phyloP scores from a whole-genome alignment of 2,888 invertebrate genomes.

The Tetropium fuscum region DNA sequence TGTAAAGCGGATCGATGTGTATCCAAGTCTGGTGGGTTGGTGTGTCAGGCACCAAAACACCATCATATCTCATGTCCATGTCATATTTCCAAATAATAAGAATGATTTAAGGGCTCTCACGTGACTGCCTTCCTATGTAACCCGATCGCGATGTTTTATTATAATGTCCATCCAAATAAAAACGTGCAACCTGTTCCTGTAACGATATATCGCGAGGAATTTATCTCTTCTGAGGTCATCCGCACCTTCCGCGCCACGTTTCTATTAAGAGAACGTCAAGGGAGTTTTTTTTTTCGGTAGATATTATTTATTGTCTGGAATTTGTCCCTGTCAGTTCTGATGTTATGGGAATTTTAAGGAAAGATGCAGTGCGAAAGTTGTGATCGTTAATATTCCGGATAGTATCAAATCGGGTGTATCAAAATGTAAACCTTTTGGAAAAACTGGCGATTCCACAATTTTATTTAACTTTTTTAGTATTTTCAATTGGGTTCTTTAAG shows the following conservation, averaged over 20 bases:
- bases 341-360: no score
- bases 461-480: no score
- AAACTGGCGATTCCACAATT: no score
- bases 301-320: no score
- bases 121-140: conserved; percentile 27
- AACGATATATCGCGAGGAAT: neutral
- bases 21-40: conserved; percentile 38
- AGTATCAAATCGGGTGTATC: no score
- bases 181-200: neutral
- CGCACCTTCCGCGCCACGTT: neutral
- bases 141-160: conserved; percentile 13
- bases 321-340: no score
- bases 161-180: conserved; percentile 13
- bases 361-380: no score
- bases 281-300: no score
- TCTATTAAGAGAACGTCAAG: neutral
- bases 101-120: conserved; percentile 39
- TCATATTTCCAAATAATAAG: conserved; percentile 46
- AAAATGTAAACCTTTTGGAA: no score
- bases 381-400: no score
- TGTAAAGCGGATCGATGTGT: conserved; percentile 38
- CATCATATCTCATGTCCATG: conserved; percentile 43
- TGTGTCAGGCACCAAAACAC: conserved; percentile 45
- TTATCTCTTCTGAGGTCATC: neutral
- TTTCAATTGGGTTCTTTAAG: no score